Conservation (phyloP, 2,113 vertebrate genomes). For the Ptyas mucosa region DNA sequence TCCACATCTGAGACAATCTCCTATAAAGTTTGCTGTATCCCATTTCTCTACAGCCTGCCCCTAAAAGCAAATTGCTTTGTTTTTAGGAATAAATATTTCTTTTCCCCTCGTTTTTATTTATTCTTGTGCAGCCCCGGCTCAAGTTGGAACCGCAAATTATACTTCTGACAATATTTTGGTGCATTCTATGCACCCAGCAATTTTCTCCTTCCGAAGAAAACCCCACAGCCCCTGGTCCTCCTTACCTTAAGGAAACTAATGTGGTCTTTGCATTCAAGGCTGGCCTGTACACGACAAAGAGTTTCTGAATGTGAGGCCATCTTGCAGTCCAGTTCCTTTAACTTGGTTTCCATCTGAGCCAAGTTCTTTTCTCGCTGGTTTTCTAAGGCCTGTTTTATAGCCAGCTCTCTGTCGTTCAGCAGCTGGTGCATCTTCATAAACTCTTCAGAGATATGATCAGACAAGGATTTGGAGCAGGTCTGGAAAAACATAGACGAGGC, state of each 20-base stretch:
- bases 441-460: conserved; percentile 16
- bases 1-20: background rate
- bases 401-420: background rate
- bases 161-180: background rate
- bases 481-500: background rate
- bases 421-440: conserved; percentile 19
- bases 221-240: background rate
- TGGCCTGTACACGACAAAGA: background rate
- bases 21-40: no score
- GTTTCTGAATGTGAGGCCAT: background rate
- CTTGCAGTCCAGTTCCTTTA: conserved; percentile 19
- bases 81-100: background rate
- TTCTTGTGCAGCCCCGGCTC: background rate
- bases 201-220: background rate
- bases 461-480: conserved; percentile 6
- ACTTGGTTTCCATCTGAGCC: conserved; percentile 16
- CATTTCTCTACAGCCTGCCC: no score
- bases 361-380: conserved; percentile 10
- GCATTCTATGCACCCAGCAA: background rate
- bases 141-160: background rate
- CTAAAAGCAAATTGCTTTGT: background rate
- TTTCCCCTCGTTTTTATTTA: background rate
- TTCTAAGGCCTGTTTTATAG: conserved; percentile 12
- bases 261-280: conserved; percentile 16
- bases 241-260: conserved; percentile 22